phyloP scores from a whole-genome alignment of 2,113 vertebrate genomes.

The Elgaria multicarinata region DNA sequence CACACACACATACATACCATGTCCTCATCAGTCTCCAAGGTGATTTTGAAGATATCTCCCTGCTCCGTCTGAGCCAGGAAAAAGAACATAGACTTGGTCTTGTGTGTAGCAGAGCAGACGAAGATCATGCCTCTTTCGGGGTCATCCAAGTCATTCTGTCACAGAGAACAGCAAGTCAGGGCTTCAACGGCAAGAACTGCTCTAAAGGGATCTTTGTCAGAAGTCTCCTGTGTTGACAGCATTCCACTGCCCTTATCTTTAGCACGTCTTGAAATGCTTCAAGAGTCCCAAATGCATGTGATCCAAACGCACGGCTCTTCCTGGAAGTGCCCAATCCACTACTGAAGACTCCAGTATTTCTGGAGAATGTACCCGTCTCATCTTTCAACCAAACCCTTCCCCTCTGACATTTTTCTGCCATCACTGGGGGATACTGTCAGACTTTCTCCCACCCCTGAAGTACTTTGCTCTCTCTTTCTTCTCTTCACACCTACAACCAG shows the following conservation, averaged over 20 bases:
- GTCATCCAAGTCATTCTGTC: conserved; percentile 96
- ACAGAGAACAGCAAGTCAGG: neutral
- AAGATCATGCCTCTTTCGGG: conserved; percentile 99
- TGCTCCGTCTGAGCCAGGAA: conserved; percentile 98
- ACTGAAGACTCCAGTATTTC: fast-evolving
- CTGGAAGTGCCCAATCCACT: neutral
- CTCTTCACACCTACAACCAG: neutral
- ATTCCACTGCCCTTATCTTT: neutral
- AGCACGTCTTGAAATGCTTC: neutral
- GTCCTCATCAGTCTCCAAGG: conserved; percentile 97
- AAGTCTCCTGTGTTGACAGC: neutral
- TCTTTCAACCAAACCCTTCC: neutral
- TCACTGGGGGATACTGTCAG: neutral
- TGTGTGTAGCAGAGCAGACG: conserved; percentile 98
- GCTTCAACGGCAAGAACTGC: neutral
- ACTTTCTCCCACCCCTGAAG: neutral
- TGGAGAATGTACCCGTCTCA: neutral
- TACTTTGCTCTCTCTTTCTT: neutral
- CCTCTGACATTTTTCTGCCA: neutral
- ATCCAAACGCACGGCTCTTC: neutral
- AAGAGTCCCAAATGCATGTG: too few relatives aligned
- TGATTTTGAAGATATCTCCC: conserved; percentile 98
- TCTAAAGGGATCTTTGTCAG: neutral
- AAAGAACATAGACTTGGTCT: conserved; percentile 99
- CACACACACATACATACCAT: conserved; percentile 84